phyloP scores from a whole-genome alignment of 2,113 vertebrate genomes.

The Tragelaphus buxtoni region DNA sequence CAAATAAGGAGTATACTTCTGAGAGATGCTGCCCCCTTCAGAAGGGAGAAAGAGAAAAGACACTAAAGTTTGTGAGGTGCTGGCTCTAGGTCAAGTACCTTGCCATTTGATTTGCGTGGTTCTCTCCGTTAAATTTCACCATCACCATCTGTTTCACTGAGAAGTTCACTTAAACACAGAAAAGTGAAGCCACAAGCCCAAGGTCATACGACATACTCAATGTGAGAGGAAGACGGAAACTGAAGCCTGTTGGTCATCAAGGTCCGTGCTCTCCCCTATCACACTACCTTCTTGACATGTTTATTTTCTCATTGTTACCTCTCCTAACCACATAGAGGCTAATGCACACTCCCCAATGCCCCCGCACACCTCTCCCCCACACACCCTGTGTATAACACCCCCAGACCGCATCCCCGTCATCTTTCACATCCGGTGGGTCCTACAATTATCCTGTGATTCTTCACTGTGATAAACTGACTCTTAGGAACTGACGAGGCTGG shows the following conservation, averaged over 20 bases:
- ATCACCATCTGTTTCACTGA: background rate
- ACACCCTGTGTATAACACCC: background rate
- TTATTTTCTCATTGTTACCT: background rate
- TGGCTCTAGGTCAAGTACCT: background rate
- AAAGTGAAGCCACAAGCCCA: background rate
- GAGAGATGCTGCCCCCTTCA: background rate
- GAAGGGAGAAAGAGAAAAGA: background rate
- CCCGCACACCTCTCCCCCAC: rapidly evolving
- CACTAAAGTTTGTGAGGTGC: background rate
- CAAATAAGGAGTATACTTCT: background rate
- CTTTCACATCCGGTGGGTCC: background rate
- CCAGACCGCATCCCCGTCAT: rapidly evolving
- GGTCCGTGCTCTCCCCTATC: background rate
- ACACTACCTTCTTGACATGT: background rate
- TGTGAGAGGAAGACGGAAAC: background rate
- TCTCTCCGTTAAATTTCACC: background rate
- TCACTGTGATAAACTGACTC: background rate
- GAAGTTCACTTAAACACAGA: background rate
- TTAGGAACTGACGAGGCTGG: background rate
- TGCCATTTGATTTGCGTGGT: background rate
- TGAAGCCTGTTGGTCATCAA: background rate
- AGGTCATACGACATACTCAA: background rate
- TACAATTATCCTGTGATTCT: background rate
- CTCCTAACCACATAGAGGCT: background rate
- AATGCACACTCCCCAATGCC: background rate